Evolutionary conservation across 1,140 invertebrate species (phyloP), one percentile per base, ranked within the genome.

Genomic region (Bombyx mandarina): DNA sequence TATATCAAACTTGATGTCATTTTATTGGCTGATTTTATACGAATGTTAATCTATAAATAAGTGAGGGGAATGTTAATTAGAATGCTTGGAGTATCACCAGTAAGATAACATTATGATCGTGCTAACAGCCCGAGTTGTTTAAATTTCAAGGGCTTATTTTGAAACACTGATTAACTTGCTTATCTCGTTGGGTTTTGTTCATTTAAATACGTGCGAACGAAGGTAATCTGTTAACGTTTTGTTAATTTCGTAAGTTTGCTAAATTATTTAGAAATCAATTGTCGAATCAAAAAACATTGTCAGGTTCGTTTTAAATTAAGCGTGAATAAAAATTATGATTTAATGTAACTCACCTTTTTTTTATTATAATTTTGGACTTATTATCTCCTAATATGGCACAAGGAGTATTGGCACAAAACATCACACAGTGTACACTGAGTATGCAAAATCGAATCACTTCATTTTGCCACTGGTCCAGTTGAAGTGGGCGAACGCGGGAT

Each of bases 351-450:
- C 63, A 75, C 73, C 73, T 75, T 69, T 65, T 65, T 54, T 56
- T 50, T 61, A 63, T 60, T 66, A 54, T 56, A 50, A 47, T 58
- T 35, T 35, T 58, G 52, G 62, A 52, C 62, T 47, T 63, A 50
- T 58, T 66, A 75, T 60, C 62, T 68, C 68, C 60, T 66, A 67
- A 58, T 75, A 73, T 75, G 71, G 67, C 73, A 75, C 71, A 63
- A 65, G 63, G 57, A 63, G 65, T 49, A 52, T 69, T 72, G 65
- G 66, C 73, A 75, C 73, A 73, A 73, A 66, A 73, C 73, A 75
- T 75, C 71, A 75, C 73, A 73, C 73, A 73, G 67, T 70, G 67
- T 69, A 67, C 71, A 73, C 70, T 69, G 62, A 26, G 67, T 67
- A 62, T 69, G 67, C 53, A 10, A 58, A 18, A 62, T 67, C 63